phyloP scores from a whole-genome alignment of 1,140 invertebrate species.

The Macrosteles quadrilineatus region DNA sequence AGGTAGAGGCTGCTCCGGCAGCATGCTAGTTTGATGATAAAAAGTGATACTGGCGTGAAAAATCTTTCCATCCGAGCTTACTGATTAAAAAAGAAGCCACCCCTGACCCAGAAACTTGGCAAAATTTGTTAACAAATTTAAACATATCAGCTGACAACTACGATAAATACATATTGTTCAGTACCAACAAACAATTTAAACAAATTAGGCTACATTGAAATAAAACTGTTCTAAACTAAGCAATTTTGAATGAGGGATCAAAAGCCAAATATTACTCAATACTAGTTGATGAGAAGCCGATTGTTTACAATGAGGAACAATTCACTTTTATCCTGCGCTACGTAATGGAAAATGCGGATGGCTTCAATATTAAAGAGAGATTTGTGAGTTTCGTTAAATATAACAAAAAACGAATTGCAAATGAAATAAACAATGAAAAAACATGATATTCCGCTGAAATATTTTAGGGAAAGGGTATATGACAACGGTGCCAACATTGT shows the following conservation, averaged over 20 bases:
- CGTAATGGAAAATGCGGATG: not conserved
- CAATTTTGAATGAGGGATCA: not conserved
- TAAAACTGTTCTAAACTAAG: too few species aligned
- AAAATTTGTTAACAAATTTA: too few species aligned
- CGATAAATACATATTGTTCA: too few species aligned
- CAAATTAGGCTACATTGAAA: too few species aligned
- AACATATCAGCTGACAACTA: too few species aligned
- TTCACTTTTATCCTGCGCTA: not conserved
- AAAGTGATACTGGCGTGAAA: too few species aligned
- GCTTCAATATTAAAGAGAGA: not conserved
- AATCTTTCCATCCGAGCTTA: too few species aligned
- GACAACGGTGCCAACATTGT: not conserved
- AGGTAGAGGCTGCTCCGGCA: too few species aligned
- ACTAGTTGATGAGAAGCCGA: not conserved
- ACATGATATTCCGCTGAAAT: slow-evolving; percentile 1
- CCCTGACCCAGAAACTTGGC: too few species aligned
- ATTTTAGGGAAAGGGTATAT: not conserved
- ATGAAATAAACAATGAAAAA: not conserved
- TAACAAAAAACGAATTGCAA: not conserved
- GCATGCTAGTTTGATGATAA: too few species aligned
- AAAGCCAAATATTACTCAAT: slow-evolving; percentile 1
- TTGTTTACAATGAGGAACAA: not conserved
- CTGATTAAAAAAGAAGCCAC: too few species aligned
- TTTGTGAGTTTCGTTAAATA: slow-evolving; percentile 4
- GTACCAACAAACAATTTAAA: too few species aligned